A percentile compares a stretch with the other conserved stretches of the same genome.
Conservation (phyloP, 2,797 vertebrate genomes). For the Mycteria americana region DNA sequence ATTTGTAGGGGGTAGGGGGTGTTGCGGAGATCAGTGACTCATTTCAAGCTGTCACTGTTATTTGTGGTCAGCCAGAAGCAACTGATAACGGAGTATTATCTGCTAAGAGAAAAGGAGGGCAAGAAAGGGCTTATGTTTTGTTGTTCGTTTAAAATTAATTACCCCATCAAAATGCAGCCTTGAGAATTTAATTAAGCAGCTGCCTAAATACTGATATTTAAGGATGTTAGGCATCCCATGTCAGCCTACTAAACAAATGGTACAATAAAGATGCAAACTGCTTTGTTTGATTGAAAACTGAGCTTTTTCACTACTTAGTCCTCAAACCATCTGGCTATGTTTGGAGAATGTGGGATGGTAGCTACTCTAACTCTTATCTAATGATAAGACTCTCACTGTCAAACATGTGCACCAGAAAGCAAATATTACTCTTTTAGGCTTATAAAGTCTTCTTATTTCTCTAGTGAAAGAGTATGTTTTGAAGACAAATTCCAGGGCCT, state of each 20-base stretch:
- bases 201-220: constrained; percentile 62
- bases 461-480: background rate
- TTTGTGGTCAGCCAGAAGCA: constrained; percentile 64
- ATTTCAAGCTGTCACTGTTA: constrained; percentile 60
- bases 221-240: constrained; percentile 48
- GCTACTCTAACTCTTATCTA: constrained; percentile 68
- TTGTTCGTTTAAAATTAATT: constrained; percentile 68
- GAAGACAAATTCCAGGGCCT: background rate
- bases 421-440: constrained; percentile 47
- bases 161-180: constrained; percentile 61
- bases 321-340: constrained; percentile 71
- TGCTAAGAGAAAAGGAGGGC: constrained; percentile 26
- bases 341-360: constrained; percentile 71
- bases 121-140: constrained; percentile 51
- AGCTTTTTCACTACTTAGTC: constrained; percentile 56
- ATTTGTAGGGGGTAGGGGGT: background rate
- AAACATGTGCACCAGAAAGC: constrained; percentile 43
- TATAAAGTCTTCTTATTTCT: constrained; percentile 15
- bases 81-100: constrained; percentile 63
- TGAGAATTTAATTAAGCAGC: constrained; percentile 74
- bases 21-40: constrained; percentile 37
- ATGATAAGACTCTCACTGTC: constrained; percentile 66
- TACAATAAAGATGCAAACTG: constrained; percentile 64
- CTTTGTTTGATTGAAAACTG: constrained; percentile 64
- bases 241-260: constrained; percentile 74